Percentiles rank a stretch among this genome's conserved stretches.
Evolutionary conservation across 1,140 invertebrate genomes (phyloP).

Genomic region (Bombus affinis): DNA sequence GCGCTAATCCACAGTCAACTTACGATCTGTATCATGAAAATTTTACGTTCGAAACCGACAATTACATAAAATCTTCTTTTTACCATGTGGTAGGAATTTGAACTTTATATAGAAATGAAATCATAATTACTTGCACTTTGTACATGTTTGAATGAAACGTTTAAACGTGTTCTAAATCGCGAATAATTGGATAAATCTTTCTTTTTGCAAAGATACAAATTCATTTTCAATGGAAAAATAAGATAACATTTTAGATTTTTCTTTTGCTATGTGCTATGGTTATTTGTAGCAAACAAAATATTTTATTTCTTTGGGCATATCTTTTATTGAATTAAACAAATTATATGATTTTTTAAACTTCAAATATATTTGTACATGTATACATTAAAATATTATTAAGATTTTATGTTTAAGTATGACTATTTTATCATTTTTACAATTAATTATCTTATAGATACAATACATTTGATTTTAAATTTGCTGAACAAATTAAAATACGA

Average conservation of each 20-base stretch:
- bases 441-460: neutral
- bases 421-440: neutral
- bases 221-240: neutral
- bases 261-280: neutral
- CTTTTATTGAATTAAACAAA: neutral
- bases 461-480: neutral
- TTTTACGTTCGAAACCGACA: neutral
- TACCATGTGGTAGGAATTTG: neutral
- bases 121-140: neutral
- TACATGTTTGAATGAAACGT: neutral
- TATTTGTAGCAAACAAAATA: neutral
- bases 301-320: neutral
- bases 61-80: neutral
- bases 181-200: neutral
- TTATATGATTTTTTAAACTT: neutral
- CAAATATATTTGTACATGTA: neutral
- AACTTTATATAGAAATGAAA: neutral
- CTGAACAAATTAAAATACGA: neutral
- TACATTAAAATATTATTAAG: neutral
- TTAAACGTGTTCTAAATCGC: neutral
- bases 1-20: conserved; percentile 6
- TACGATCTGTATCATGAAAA: neutral
- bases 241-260: neutral
- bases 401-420: neutral
- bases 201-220: neutral